Percentiles rank a stretch among this genome's conserved stretches.
These are phyloP conservation scores for Asarcornis scutulata DNA, from an alignment of 2,113 vertebrate genomes.

Conservation along the genomic window DNA sequence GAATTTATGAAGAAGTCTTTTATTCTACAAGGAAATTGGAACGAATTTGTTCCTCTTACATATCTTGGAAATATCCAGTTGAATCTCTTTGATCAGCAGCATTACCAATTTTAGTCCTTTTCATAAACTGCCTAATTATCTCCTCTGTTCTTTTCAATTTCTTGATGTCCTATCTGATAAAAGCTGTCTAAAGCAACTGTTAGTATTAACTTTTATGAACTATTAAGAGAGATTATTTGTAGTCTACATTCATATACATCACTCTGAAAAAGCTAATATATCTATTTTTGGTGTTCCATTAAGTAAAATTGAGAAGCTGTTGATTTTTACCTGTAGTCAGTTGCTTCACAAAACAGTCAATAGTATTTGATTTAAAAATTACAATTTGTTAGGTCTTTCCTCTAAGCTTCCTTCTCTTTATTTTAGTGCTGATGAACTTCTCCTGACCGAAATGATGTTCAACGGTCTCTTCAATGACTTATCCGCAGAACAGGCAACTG, in stretches of 20 bases:
- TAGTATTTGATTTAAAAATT: neutral
- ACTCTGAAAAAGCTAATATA: neutral
- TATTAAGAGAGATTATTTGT: neutral
- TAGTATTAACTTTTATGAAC: neutral
- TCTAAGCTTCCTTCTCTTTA: neutral
- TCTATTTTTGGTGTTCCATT: neutral
- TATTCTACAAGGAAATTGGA: neutral
- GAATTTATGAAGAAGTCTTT: neutral
- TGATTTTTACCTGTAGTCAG: neutral
- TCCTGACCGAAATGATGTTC: slow-evolving; percentile 98
- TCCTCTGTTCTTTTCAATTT: neutral
- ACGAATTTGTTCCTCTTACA: neutral
- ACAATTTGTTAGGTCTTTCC: neutral
- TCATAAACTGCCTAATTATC: neutral
- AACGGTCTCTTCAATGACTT: slow-evolving; percentile 98
- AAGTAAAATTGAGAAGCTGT: neutral
- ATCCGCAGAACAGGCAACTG: slow-evolving; percentile 90
- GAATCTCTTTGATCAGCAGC: neutral
- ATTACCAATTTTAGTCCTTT: neutral
- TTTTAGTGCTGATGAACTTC: slow-evolving; percentile 91
- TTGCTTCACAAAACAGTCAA: neutral
- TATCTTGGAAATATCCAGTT: neutral
- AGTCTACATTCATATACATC: neutral
- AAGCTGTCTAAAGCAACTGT: neutral
- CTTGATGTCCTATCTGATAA: neutral